Base-by-base conservation (phyloP, 2,888 invertebrate species). In the Linyphia triangularis region DNA sequence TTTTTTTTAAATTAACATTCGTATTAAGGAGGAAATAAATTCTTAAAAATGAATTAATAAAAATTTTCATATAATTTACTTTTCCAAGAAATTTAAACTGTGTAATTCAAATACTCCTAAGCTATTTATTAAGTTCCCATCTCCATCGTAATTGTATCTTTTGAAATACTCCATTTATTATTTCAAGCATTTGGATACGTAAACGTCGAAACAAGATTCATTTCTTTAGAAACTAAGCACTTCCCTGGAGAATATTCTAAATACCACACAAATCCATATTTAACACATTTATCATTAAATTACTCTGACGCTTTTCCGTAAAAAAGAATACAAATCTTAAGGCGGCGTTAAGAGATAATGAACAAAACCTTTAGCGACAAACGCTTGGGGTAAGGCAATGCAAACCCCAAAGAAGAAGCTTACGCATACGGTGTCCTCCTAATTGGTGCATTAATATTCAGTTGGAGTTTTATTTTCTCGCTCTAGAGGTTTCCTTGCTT, bases 401-500 rank as follows among this genome's bases (percentile, higher is more conserved):
- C 77, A 63, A 63, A 77, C 40, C 77, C 1, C 37, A 24, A 33
- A 7, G 67, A 79, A 51, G 79, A 67, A 30, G 30, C 67, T 79
- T 67, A 67, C 43, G 51, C 16, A 51, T 51, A 51, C 51, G 9
- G 67, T 67, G 65, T 67, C 28, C 10, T 51, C 67, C 43, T 79
- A 79, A 79, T 79, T 79, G 67, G 67, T 30, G 79, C 79, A 79
- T 79, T 79, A 79, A 79, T 79, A 79, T 79, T 79, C 79, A 51
- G 57, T 22, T 22, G 67, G 51, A 67, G 79, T 79, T 79, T 77
- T 79, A 79, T 79, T 79, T 79, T 33, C 67, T 33, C 28, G 24
- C 65, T 22, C 51, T 30, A 13, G 10, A 57, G n/a, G 22, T 28
- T 51, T 26, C 26, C n/a, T 6, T 37, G 13, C 61, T 77, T 77